Conservation (phyloP, 2,113 vertebrate genomes). For the Nestor notabilis region DNA sequence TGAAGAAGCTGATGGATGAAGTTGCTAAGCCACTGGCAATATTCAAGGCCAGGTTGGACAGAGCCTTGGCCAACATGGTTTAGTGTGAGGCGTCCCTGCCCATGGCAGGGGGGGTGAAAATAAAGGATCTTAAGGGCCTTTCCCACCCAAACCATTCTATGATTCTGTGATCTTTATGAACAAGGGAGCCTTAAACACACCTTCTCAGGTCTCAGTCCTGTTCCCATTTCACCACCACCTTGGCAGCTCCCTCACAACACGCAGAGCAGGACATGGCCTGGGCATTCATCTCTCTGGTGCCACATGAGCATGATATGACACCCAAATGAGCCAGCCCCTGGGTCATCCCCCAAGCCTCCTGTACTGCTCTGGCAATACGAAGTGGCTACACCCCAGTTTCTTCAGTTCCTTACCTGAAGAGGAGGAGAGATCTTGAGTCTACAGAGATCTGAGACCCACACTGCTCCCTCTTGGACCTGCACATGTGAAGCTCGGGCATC, state of each 20-base stretch:
- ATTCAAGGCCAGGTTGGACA: too few relatives aligned
- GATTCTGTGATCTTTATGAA: not conserved
- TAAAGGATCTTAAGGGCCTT: too few relatives aligned
- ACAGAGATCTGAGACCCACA: not conserved
- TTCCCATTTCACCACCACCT: not conserved
- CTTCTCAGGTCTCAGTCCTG: not conserved
- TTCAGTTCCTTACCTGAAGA: not conserved
- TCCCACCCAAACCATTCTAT: too few relatives aligned
- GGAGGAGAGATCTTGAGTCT: not conserved
- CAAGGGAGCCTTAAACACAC: not conserved
- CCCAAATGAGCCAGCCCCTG: not conserved
- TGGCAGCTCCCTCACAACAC: not conserved
- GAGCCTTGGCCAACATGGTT: too few relatives aligned
- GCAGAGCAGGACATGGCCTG: not conserved
- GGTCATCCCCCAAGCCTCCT: not conserved
- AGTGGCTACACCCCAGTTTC: not conserved
- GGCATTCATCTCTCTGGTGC: not conserved
- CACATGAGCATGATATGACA: fast-evolving
- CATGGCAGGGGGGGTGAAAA: too few relatives aligned
- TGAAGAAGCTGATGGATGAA: too few relatives aligned
- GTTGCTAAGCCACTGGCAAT: too few relatives aligned
- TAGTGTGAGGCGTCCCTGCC: too few relatives aligned
- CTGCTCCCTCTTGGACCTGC: not conserved
- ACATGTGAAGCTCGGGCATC: not conserved
- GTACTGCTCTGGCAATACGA: not conserved